Base-by-base conservation (phyloP, 2,113 vertebrate genomes). In the Pteronura brasiliensis region DNA sequence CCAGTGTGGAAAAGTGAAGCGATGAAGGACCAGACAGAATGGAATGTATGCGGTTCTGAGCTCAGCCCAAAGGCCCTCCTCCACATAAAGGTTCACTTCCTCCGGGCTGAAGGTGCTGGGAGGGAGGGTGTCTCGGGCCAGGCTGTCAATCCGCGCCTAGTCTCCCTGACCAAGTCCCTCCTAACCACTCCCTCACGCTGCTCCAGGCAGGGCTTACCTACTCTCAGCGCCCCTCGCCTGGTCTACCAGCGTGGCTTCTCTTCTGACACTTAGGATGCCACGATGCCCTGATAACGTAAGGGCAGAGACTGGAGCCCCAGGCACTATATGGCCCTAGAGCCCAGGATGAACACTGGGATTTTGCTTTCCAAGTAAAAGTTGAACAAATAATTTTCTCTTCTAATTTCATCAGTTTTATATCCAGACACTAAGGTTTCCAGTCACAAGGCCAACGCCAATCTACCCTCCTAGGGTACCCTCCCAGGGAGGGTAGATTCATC, bases 271-370 rank as follows among this genome's bases (percentile, higher is more conserved):
- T 1, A 15, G 12, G 25, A 34, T 44, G 11, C 31, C 67, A 36
- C 1, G 3, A 10, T 7, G 4, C 8, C 13, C 52, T 52, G 25
- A 20, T 34, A 36, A 31, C 4, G 0, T 13, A 10, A 69, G 23
- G 63, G 44, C 55, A 80, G 61, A 74, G 1, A 34, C 27, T 1
- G 4, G 1, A 15, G 36, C 86, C 34, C 31, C 44, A 3, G 27
- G 71, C 21, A 67, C 0, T 9, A 6, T 6, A 2, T 3, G 47
- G 15, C 13, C 31, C 57, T 1, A 10, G 23, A 15, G 34, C 29
- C 52, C 59, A 29, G 59, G 36, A 23, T 47, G 31, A 79, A 80
- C 27, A 76, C 61, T 1, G 42, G 61, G 8, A 76, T 47, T 34
- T 42, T 29, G 14, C 52, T 76, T 47, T 86, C 74, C 39, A 11